Conservation (phyloP, 2,797 vertebrate genomes). For the Orestias chungarensis region DNA sequence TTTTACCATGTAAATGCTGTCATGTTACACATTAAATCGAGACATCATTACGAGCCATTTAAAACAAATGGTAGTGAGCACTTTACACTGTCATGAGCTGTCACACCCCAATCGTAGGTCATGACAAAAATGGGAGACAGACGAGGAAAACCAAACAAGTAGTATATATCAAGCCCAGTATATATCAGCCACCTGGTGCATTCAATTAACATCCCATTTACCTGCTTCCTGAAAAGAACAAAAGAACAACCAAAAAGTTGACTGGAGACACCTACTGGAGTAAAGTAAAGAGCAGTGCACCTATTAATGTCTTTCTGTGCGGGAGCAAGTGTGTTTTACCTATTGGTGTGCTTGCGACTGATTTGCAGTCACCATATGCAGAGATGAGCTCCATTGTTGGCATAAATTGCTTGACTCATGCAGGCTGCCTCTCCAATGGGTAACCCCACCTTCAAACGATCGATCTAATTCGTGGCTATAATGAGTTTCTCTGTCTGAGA, state of each 20-base stretch:
- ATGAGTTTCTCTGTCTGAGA: conserved; percentile 77
- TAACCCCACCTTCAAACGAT: conserved; percentile 61
- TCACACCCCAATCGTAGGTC: no score
- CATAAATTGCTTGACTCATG: conserved; percentile 72
- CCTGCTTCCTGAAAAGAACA: no score
- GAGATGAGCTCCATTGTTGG: conserved; percentile 74
- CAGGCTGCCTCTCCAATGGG: conserved; percentile 65
- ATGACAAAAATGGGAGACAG: no score
- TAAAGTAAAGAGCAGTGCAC: conserved; percentile 2
- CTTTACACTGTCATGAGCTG: background rate
- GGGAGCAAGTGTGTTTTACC: conserved; percentile 20
- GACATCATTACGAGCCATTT: background rate
- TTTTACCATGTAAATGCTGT: background rate
- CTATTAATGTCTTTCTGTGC: conserved; percentile 13
- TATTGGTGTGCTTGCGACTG: conserved; percentile 43
- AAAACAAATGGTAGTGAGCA: background rate
- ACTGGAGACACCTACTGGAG: no score
- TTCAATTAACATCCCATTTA: no score
- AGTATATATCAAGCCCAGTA: no score
- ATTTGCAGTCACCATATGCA: conserved; percentile 64
- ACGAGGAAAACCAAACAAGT: no score
- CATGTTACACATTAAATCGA: background rate
- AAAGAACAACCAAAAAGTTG: no score
- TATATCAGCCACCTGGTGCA: no score
- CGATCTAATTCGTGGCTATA: conserved; percentile 78